Evolutionary conservation across 2,888 invertebrate species (phyloP).

Genomic region (Pogonocherus hispidulus): DNA sequence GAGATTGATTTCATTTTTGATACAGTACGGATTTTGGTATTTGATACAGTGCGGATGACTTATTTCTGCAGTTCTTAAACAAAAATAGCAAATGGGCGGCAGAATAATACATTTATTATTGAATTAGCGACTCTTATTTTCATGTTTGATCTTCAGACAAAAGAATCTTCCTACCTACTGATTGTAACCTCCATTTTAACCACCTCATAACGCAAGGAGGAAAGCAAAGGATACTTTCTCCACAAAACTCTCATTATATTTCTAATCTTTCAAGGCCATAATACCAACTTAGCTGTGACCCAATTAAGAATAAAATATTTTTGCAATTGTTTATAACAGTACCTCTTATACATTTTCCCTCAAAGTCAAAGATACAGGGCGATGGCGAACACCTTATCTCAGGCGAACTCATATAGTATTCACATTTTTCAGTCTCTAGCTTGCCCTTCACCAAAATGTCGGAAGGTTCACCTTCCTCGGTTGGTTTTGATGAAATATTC

Average conservation of each 20-base stretch:
- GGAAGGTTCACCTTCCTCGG: slow-evolving; percentile 16
- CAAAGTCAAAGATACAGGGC: slow-evolving; percentile 63
- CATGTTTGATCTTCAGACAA: no score
- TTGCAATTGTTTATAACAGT: not conserved
- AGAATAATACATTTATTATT: no score
- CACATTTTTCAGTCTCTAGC: slow-evolving; percentile 4
- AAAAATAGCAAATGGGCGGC: no score
- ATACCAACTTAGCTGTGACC: slow-evolving; percentile 2
- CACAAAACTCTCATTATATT: not conserved
- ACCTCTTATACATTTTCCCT: slow-evolving; percentile 29
- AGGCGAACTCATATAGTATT: slow-evolving; percentile 55
- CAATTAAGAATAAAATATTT: not conserved
- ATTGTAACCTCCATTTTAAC: no score
- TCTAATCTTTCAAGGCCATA: not conserved
- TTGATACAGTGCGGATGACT: no score
- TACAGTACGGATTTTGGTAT: no score
- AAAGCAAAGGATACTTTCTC: no score
- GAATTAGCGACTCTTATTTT: no score
- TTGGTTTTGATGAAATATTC: slow-evolving; percentile 21
- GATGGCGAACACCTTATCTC: slow-evolving; percentile 66
- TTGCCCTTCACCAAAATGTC: not conserved
- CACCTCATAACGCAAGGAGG: no score
- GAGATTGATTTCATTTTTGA: no score
- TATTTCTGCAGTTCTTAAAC: no score
- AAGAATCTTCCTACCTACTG: no score